Conservation (phyloP, 2,888 invertebrate species). For the Achlya flavicornis region DNA sequence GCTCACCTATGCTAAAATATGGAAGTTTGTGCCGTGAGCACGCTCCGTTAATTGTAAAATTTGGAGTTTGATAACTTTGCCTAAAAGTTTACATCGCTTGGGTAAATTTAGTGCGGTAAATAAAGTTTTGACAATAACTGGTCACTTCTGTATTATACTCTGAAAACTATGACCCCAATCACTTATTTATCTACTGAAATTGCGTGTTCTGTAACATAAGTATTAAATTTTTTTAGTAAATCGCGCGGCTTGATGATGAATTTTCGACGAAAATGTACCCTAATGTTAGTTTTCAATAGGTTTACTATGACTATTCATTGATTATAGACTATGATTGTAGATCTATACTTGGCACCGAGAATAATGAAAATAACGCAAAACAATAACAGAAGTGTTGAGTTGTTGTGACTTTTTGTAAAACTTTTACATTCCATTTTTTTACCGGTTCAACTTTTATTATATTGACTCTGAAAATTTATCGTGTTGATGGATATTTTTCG, state of each 20-base stretch:
- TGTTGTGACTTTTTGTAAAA: neutral
- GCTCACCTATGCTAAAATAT: conserved; percentile 69
- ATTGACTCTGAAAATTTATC: neutral
- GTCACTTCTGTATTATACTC: conserved; percentile 38
- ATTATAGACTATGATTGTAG: no score
- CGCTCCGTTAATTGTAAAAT: conserved; percentile 71
- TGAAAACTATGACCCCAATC: conserved; percentile 32
- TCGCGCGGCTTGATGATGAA: no score
- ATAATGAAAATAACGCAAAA: neutral
- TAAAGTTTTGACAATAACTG: conserved; percentile 56
- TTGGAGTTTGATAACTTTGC: conserved; percentile 67
- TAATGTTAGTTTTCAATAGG: no score
- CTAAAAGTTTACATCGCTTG: conserved; percentile 33
- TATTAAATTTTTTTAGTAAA: no score
- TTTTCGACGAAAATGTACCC: no score
- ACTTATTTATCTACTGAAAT: neutral
- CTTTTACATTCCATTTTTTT: no score
- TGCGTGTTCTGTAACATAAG: neutral
- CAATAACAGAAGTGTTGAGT: neutral
- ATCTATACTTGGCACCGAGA: no score
- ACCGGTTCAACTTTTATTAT: neutral
- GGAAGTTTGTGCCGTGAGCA: conserved; percentile 55
- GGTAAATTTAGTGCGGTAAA: conserved; percentile 41
- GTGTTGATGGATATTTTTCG: neutral
- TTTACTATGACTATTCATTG: no score